Percentiles rank a stretch among this genome's conserved stretches.
Evolutionary conservation across 1,140 invertebrate genomes (phyloP).

Genomic region (Drosophila orosa): DNA sequence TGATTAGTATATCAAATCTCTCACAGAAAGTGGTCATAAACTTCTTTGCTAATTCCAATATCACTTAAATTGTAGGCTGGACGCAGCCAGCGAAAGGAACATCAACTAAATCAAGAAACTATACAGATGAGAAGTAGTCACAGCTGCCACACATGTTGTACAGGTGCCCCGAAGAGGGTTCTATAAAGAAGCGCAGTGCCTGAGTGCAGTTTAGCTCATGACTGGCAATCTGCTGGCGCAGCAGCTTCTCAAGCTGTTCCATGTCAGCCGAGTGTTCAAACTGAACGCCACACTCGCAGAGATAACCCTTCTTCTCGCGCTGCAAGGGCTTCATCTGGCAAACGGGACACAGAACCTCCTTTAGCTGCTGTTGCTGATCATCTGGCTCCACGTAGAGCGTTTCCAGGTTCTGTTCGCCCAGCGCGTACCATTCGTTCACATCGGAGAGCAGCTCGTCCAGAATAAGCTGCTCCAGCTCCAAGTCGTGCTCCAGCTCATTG

Average conservation of each 20-base stretch:
- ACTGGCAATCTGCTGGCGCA: slow-evolving; percentile 41
- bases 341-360: slow-evolving; percentile 62
- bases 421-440: slow-evolving; percentile 75
- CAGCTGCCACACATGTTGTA: slow-evolving; percentile 76
- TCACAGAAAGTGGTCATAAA: neutral
- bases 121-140: slow-evolving; percentile 74
- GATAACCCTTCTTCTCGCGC: slow-evolving; percentile 15
- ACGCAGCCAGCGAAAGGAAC: slow-evolving; percentile 33
- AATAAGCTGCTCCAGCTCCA: slow-evolving; percentile 68
- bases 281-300: slow-evolving; percentile 55
- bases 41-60: neutral
- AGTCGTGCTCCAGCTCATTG: slow-evolving; percentile 63
- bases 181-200: slow-evolving; percentile 68
- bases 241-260: slow-evolving; percentile 29
- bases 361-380: neutral
- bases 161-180: slow-evolving; percentile 44
- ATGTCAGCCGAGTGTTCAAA: slow-evolving; percentile 54
- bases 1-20: neutral
- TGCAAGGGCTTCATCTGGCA: slow-evolving; percentile 54
- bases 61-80: slow-evolving; percentile 12
- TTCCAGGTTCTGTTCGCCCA: slow-evolving; percentile 67
- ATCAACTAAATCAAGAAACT: neutral
- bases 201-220: slow-evolving; percentile 65
- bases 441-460: slow-evolving; percentile 64
- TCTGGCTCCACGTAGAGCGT: slow-evolving; percentile 50